Evolutionary conservation across 2,888 invertebrate species (phyloP).

Genomic region (Hemistola chrysoprasaria): DNA sequence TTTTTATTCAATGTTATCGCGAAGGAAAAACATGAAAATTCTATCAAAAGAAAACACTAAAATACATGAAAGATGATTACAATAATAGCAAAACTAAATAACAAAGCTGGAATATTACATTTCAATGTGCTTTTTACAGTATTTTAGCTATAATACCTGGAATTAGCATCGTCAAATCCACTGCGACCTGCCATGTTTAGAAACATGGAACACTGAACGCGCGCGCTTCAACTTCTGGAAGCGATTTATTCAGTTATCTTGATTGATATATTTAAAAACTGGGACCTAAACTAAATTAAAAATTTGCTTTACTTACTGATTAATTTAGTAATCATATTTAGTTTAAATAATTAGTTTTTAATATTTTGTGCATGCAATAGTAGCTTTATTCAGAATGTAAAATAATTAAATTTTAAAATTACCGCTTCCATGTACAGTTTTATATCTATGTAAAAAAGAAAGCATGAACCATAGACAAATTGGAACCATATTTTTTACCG

Average conservation of each 20-base stretch:
- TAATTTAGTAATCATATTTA: too few relatives aligned
- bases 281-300: too few relatives aligned
- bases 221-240: constrained; percentile 63
- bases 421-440: neutral
- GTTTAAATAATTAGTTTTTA: too few relatives aligned
- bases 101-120: constrained; percentile 26
- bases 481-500: constrained; percentile 3
- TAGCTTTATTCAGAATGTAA: too few relatives aligned
- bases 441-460: neutral
- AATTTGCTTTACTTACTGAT: too few relatives aligned
- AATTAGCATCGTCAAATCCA: constrained; percentile 90
- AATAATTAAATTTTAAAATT: neutral
- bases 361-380: too few relatives aligned
- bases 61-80: constrained; percentile 15
- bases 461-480: constrained; percentile 1
- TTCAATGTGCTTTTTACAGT: constrained; percentile 34
- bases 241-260: constrained; percentile 16
- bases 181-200: constrained; percentile 95
- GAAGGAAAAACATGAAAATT: constrained; percentile 52
- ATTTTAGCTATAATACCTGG: constrained; percentile 84
- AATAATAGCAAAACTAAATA: constrained; percentile 27
- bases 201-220: constrained; percentile 79
- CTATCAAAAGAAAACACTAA: constrained; percentile 14
- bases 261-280: too few relatives aligned
- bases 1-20: constrained; percentile 71